These are phyloP conservation scores for Opisthograptis luteolata DNA, from an alignment of 2,888 invertebrate species.

Conservation along the genomic window DNA sequence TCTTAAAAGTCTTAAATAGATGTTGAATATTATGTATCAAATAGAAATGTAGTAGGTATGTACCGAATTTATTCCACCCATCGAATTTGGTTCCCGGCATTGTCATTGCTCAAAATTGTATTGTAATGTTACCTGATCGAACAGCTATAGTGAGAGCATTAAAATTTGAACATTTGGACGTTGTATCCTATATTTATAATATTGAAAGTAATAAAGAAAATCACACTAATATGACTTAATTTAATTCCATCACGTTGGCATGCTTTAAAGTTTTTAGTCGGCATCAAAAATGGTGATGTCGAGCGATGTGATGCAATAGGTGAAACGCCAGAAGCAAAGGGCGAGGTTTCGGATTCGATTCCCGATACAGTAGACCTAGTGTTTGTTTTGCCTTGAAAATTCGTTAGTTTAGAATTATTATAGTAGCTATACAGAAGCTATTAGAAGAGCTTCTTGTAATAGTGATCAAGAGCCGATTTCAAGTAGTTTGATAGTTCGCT, in stretches of 20 bases:
- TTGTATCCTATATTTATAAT: conserved; percentile 70
- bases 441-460: too few relatives aligned
- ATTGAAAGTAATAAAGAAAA: conserved; percentile 71
- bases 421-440: too few relatives aligned
- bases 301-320: too few relatives aligned
- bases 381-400: too few relatives aligned
- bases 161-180: conserved; percentile 59
- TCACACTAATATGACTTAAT: conserved; percentile 61
- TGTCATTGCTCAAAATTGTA: conserved; percentile 69
- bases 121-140: conserved; percentile 64
- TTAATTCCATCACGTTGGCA: conserved; percentile 47
- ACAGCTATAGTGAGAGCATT: conserved; percentile 53
- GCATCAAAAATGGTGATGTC: too few relatives aligned
- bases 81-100: conserved; percentile 39
- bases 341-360: too few relatives aligned
- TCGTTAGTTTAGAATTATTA: too few relatives aligned
- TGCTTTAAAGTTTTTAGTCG: too few relatives aligned
- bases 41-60: conserved; percentile 4
- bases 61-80: conserved; percentile 32
- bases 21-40: conserved; percentile 1
- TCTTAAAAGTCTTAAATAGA: conserved; percentile 4
- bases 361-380: too few relatives aligned
- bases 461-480: too few relatives aligned
- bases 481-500: too few relatives aligned
- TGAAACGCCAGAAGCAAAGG: too few relatives aligned